phyloP scores from a whole-genome alignment of 2,113 vertebrate genomes.

The Oreocharis arfaki region DNA sequence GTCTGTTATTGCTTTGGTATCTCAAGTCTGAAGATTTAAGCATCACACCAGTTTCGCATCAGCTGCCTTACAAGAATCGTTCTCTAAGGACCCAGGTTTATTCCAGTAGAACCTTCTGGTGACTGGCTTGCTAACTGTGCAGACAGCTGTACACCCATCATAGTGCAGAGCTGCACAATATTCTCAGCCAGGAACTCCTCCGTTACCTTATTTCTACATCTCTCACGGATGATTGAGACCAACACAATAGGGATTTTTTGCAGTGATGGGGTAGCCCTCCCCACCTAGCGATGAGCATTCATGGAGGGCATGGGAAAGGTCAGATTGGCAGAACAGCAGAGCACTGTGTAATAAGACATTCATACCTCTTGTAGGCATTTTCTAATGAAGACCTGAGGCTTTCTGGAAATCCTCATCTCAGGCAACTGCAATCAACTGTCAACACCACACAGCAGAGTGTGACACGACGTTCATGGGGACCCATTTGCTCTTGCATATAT shows the following conservation, averaged over 20 bases:
- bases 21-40: neutral
- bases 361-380: neutral
- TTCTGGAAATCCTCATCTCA: neutral
- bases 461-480: neutral
- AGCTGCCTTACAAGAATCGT: neutral
- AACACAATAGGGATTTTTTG: neutral
- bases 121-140: neutral
- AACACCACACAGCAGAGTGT: neutral
- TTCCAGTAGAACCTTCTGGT: neutral
- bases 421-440: neutral
- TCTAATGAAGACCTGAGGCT: neutral
- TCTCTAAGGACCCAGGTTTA: neutral
- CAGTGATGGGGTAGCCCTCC: neutral
- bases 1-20: neutral
- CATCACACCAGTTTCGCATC: neutral
- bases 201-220: neutral
- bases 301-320: neutral
- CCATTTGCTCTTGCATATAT: neutral
- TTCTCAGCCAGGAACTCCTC: neutral
- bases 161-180: neutral
- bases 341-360: no score
- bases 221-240: accelerated
- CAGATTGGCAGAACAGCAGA: neutral
- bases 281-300: neutral
- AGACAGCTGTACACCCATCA: neutral